Base-by-base conservation (phyloP, 1,140 invertebrate species). In the Calliopsis andreniformis region DNA sequence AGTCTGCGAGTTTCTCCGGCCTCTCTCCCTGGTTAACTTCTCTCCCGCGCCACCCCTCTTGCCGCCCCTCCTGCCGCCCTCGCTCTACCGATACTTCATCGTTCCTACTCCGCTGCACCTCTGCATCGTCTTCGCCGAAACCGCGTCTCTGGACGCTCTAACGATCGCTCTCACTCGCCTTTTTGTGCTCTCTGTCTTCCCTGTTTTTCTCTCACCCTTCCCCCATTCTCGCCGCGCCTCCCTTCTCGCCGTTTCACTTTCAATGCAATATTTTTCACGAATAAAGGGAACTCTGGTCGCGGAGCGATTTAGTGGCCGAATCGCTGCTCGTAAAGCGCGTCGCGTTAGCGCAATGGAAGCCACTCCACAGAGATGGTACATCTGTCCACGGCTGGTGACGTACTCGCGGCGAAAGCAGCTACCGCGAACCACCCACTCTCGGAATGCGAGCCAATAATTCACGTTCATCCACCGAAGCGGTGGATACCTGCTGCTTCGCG, bases 401-500 rank as follows among this genome's bases (percentile, higher is more conserved):
- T 42, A 61, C 69, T 71, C 69, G 71, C 71, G 53, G 71, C 71
- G 53, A 69, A 59, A 69, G 23, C 63, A 53, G 23, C 35, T 18
- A 55, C 51, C 63, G 53, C 64, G 30, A 42, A 61, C 63, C 73
- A 69, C 69, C 69, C 58, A 53, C 58, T 58, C 18, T 62, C 45
- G 87, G 80, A 85, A 88, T 87, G 82, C 70, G 63, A 71, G 67
- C 70, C 82, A 79, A 78, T 87, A 88, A 86, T 87, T 87, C 85
- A 88, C 80, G 79, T 79, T 80, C 61, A 55, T 45, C 79, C 45
- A 42, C 8, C 32, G n/a, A 18, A 28, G 30, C 47, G 16, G 32
- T 23, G 30, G 30, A 61, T 51, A 53, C 70, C 59, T 63, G 70
- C 59, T 64, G 47, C 45, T 42, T 32, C 59, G 18, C 56, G 55